Conservation (phyloP, 2,113 vertebrate species). For the Sebastes fasciatus region DNA sequence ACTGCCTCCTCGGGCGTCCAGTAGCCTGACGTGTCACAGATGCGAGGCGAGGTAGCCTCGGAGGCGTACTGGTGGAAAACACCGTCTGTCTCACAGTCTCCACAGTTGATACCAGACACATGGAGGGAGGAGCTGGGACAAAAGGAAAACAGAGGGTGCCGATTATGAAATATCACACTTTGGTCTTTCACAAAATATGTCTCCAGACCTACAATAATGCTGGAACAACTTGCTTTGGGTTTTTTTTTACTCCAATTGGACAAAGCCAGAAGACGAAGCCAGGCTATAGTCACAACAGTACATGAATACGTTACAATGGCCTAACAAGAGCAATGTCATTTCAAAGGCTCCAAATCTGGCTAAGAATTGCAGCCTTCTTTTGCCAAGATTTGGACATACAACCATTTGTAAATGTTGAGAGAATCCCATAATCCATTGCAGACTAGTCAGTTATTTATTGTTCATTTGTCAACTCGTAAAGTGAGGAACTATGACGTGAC, state of each 20-base stretch:
- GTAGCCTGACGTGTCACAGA: constrained; percentile 95
- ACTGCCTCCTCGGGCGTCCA: constrained; percentile 98
- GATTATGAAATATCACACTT: not conserved
- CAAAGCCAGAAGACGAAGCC: not conserved
- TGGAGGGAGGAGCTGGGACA: constrained; percentile 52
- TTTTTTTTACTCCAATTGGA: not conserved
- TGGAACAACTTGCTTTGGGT: not conserved
- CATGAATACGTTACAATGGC: not conserved
- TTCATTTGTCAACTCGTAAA: not conserved
- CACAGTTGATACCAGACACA: constrained; percentile 82
- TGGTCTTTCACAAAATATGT: not conserved
- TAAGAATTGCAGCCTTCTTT: not conserved
- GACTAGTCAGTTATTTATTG: not conserved
- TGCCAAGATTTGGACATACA: not conserved
- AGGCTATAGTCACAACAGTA: not conserved
- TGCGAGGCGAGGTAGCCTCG: constrained; percentile 89
- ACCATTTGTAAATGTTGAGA: not conserved
- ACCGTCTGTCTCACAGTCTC: constrained; percentile 89
- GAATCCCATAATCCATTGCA: not conserved
- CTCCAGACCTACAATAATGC: not conserved
- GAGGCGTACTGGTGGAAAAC: constrained; percentile 90
- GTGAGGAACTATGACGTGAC: constrained; percentile 6
- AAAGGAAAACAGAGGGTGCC: constrained; percentile 9
- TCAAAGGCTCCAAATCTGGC: not conserved
- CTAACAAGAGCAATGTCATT: not conserved